These are phyloP conservation scores for Gila robusta DNA, from an alignment of 2,797 vertebrate species.

Conservation along the genomic window DNA sequence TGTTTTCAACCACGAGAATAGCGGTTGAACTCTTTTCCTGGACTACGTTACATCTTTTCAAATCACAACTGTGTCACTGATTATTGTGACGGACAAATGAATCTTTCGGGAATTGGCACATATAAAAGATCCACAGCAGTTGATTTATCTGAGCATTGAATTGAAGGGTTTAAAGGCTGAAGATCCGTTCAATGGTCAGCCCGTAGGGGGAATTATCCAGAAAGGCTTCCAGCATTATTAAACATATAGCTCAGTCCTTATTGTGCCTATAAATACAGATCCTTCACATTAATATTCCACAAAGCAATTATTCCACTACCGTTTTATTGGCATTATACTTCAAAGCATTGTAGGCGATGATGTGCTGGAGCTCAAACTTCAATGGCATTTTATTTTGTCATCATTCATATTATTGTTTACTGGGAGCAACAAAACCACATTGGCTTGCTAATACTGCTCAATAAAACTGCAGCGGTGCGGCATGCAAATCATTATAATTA, in stretches of 20 bases:
- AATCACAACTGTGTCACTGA: constrained; percentile 29
- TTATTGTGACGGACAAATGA: constrained; percentile 58
- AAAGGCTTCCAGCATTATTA: constrained; percentile 2
- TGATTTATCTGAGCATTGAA: not conserved
- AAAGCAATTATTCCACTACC: not conserved
- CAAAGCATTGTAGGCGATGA: constrained; percentile 15
- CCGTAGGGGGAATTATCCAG: not conserved
- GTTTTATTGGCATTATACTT: constrained; percentile 27
- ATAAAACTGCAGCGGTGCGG: constrained; percentile 21
- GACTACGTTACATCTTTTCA: constrained; percentile 52
- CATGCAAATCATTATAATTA: constrained; percentile 27
- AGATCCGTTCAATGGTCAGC: not conserved
- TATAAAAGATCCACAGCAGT: constrained; percentile 39
- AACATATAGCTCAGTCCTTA: constrained; percentile 2
- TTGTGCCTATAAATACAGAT: constrained; percentile 24
- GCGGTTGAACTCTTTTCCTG: constrained; percentile 54
- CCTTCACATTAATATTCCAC: constrained; percentile 40
- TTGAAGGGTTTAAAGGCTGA: constrained; percentile 1
- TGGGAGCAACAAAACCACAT: constrained; percentile 32
- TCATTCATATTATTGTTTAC: constrained; percentile 16
- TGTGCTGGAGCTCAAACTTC: constrained; percentile 11
- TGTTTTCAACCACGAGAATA: constrained; percentile 46
- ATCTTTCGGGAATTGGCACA: constrained; percentile 60
- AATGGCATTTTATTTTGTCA: constrained; percentile 9
- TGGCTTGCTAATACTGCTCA: constrained; percentile 27